Evolutionary conservation across 30 jellyfish, hydroid and myxozoan genomes (phyloP), one percentile per base, ranked within the genome.

Genomic region (Clytia hemisphaerica): DNA sequence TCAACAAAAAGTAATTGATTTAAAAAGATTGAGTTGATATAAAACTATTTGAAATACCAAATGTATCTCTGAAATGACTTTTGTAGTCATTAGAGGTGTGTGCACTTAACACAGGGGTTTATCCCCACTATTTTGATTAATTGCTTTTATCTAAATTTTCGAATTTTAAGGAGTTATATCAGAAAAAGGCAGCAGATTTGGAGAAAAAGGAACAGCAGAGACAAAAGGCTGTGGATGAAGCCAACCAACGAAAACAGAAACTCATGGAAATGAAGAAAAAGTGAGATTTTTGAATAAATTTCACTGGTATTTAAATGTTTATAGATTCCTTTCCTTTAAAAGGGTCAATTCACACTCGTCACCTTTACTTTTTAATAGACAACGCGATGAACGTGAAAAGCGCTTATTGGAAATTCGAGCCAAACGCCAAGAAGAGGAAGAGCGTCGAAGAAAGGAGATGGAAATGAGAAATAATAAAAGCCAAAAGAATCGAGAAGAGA

Each of bases 341-440:
- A n/a, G n/a, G n/a, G n/a, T n/a, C n/a, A n/a, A n/a, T n/a, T n/a
- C n/a, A n/a, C n/a, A n/a, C n/a, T n/a, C n/a, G n/a, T n/a, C n/a
- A n/a, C n/a, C n/a, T n/a, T 49, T 57, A n/a, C n/a, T 22, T 74
- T 21, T 12, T 49, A 25, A 31, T 35, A 88, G 97, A 54, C 85
- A 72, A n/a, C 86, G 93, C 1, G 94, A 75, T 71, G 95, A 88
- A 62, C 81, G 97, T 15, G 94, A 80, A 45, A 86, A 80, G 46
- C 72, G 93, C 9, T 82, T 88, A 35, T 93, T 93, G 2, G 91
- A 80, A 34, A 45, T 57, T 6, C 93, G 75, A 42, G 92, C 86
- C 3, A 60, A 51, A 75, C 62, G 89, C 9, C 93, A 84, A n/a
- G 83, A 80, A 58, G 92, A 68, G 55, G 97, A 88, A 1, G 84